These are phyloP conservation scores for Lithobates pipiens DNA, from an alignment of 2,797 vertebrate species.

Conservation along the genomic window DNA sequence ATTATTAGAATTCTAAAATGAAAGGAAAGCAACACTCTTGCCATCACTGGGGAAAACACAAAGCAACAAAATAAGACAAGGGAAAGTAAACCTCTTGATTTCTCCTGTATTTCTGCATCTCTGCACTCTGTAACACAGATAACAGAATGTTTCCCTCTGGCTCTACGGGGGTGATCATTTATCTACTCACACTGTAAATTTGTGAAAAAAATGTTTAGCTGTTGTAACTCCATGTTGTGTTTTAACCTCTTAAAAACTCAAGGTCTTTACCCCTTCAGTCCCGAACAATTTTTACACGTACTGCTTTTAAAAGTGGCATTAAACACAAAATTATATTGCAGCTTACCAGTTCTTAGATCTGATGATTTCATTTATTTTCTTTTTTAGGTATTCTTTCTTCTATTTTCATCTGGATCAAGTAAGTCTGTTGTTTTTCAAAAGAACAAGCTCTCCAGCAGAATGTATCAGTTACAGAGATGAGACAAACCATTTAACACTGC, in stretches of 20 bases:
- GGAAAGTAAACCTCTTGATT: slow-evolving; percentile 22
- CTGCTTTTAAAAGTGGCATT: neutral
- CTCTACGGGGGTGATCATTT: slow-evolving; percentile 14
- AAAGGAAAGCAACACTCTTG: slow-evolving; percentile 5
- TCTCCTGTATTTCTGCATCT: neutral
- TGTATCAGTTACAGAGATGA: too few species aligned
- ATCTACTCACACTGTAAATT: slow-evolving; percentile 31
- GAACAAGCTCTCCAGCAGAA: too few species aligned
- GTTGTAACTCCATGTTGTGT: neutral
- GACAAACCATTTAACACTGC: too few species aligned
- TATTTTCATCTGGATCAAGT: too few species aligned
- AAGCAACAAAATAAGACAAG: neutral
- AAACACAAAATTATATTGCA: too few species aligned
- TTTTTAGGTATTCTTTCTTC: too few species aligned
- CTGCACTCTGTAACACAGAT: slow-evolving; percentile 2
- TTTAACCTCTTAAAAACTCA: neutral
- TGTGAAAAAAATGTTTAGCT: slow-evolving; percentile 5
- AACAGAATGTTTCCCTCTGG: slow-evolving; percentile 23
- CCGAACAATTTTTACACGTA: neutral
- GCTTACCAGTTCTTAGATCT: too few species aligned
- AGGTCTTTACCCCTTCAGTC: neutral
- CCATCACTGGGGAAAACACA: neutral
- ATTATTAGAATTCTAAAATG: slow-evolving; percentile 8
- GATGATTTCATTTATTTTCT: too few species aligned
- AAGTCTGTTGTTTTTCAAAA: too few species aligned